Evolutionary conservation across 2,888 invertebrate genomes (phyloP).

Genomic region (Apeira syringaria): DNA sequence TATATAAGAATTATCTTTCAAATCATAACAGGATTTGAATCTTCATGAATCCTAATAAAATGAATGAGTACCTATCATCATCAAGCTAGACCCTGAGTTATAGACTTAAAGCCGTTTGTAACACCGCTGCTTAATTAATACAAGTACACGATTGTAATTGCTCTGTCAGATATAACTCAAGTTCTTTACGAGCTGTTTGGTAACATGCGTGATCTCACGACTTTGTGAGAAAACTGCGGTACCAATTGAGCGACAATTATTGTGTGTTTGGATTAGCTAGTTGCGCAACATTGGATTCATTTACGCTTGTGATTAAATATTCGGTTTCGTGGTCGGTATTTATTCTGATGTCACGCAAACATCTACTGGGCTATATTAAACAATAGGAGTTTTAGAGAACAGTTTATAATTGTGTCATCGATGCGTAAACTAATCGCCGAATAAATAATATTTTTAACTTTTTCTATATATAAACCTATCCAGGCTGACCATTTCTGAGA

Average conservation of each 20-base stretch:
- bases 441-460: no score
- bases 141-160: constrained; percentile 25
- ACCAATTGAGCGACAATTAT: constrained; percentile 24
- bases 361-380: no score
- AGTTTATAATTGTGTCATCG: no score
- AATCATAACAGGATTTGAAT: no score
- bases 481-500: no score
- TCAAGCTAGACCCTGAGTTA: constrained; percentile 8
- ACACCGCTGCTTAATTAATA: constrained; percentile 25
- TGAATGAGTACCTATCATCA: no score
- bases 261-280: constrained; percentile 11
- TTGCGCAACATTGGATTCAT: constrained; percentile 27
- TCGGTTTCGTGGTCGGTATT: constrained; percentile 10
- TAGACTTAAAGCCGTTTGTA: constrained; percentile 17
- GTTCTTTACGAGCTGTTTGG: constrained; percentile 12
- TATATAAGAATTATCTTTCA: no score
- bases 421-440: no score
- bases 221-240: constrained; percentile 25
- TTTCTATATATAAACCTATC: no score
- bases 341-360: constrained; percentile 26
- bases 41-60: no score
- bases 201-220: constrained; percentile 25
- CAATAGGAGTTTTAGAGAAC: no score
- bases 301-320: constrained; percentile 25
- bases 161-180: constrained; percentile 16